Conservation (phyloP, 2,113 vertebrate species). For the Rhynchopsitta pachyrhyncha region DNA sequence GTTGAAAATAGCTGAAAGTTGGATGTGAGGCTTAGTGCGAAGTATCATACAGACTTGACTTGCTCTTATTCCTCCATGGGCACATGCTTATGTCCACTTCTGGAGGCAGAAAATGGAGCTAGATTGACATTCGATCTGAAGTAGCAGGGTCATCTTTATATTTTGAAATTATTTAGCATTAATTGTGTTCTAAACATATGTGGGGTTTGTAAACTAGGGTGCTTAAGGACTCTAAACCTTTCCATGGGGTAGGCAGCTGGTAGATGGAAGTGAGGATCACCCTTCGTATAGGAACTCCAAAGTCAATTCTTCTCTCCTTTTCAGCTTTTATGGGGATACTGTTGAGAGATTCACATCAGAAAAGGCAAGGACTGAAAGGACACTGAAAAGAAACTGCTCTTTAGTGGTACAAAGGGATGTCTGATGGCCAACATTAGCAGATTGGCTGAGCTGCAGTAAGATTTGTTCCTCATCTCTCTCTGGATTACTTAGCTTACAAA, state of each 20-base stretch:
- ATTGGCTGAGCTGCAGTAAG: neutral
- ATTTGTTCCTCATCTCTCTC: neutral
- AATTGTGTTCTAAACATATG: neutral
- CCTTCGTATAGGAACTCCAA: neutral
- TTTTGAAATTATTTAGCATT: neutral
- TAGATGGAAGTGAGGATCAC: neutral
- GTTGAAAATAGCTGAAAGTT: neutral
- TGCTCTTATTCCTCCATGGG: neutral
- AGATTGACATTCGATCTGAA: neutral
- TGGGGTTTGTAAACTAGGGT: neutral
- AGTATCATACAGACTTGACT: neutral
- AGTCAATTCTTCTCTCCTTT: neutral
- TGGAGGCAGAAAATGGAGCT: neutral
- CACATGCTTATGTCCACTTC: neutral
- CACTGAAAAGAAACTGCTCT: neutral
- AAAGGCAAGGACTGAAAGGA: neutral
- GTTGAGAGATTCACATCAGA: neutral
- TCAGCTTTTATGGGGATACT: neutral
- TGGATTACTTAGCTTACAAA: neutral
- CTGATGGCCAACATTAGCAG: neutral
- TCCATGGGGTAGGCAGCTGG: neutral
- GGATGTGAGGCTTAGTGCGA: neutral
- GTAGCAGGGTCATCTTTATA: neutral
- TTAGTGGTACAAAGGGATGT: neutral
- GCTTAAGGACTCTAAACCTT: neutral